Base-by-base conservation (phyloP, 2,797 vertebrate genomes). In the Valencia hispanica region DNA sequence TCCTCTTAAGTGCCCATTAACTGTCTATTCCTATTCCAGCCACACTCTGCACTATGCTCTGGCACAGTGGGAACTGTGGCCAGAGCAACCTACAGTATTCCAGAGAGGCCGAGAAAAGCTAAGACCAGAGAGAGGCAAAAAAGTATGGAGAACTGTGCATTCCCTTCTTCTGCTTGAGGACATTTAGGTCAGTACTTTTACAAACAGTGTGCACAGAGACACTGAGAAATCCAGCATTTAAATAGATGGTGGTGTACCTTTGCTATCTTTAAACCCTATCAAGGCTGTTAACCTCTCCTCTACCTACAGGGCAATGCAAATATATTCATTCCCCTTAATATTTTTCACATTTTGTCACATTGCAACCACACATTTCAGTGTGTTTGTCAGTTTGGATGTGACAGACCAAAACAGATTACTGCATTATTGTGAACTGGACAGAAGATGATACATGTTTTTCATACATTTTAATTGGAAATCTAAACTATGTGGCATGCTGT, bases 1-100 rank as follows among this genome's bases (percentile, higher is more conserved):
- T 91, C 79, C 85, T 90, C 87, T n/a, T 93, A 94, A 94, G 92
- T 94, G 90, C 89, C 91, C 92, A 95, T 95, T 95, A 95, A 91
- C 91, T 88, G 90, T 93, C 91, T 93, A 88, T 93, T 94, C 93
- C 90, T 90, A 92, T 93, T 94, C 88, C 86, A 93, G 88, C 81
- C 83, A 25, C 27, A 75, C 84, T 91, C 84, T 70, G 75, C 86
- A 77, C 86, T 68, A 27, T 81, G 71, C 90, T 88, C 72, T n/a
- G 45, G 82, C 92, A 78, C 87, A 89, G 90, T 90, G 86, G 92
- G 88, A 92, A 84, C 77, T 87, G 91, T 79, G 92, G 92, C 88
- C 73, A 41, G 84, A 89, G 86, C 93, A 83, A 80, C 88, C 90
- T 83, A 77, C 75, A 20, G 84, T 87, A 87, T 87, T 93, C 85